These are phyloP conservation scores for Piprites chloris DNA, from an alignment of 2,113 vertebrate genomes.

Conservation along the genomic window DNA sequence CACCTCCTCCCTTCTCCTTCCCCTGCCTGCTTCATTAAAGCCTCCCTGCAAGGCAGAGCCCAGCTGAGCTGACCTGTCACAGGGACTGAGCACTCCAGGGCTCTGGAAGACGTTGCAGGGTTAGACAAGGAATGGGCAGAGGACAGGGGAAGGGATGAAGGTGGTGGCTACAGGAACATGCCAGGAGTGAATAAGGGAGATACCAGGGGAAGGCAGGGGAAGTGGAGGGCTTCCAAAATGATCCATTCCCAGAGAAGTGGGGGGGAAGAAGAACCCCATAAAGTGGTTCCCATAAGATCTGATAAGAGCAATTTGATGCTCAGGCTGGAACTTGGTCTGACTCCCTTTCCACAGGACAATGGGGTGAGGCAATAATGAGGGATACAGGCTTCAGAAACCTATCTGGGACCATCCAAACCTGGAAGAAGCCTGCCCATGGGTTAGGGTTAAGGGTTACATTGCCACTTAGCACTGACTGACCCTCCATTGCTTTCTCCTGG, in stretches of 20 bases:
- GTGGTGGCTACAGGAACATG: neutral
- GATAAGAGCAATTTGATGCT: neutral
- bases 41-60: neutral
- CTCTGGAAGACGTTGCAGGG: neutral
- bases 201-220: neutral
- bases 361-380: neutral
- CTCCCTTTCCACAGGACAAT: neutral
- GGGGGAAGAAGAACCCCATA: neutral
- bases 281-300: accelerated
- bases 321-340: neutral
- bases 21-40: neutral
- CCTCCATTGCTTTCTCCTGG: neutral
- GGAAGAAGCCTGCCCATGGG: neutral
- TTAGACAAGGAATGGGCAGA: neutral
- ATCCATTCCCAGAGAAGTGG: neutral
- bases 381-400: neutral
- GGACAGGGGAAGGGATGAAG: neutral
- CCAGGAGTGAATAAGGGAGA: neutral
- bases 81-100: no score
- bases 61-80: accelerated
- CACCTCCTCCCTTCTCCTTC: neutral
- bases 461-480: neutral
- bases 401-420: neutral
- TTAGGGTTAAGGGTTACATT: neutral
- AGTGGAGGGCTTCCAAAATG: neutral